These are phyloP conservation scores for Neogobius melanostomus DNA, from an alignment of 2,113 vertebrate species.

Conservation along the genomic window DNA sequence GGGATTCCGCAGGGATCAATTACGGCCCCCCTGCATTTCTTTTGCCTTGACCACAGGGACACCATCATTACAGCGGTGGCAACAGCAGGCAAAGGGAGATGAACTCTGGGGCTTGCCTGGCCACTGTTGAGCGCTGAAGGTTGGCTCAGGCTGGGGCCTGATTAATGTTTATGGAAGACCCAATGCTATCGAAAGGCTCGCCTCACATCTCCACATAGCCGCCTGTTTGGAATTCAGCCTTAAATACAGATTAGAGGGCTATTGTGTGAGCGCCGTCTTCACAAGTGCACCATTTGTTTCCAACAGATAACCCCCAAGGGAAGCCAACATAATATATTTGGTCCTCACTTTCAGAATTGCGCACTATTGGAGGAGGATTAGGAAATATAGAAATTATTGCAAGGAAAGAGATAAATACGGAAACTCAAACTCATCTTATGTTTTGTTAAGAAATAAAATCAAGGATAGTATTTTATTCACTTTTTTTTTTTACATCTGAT, in stretches of 20 bases:
- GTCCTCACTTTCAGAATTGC: not conserved
- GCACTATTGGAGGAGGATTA: not conserved
- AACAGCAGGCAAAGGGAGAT: conserved; percentile 43
- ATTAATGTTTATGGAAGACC: conserved; percentile 62
- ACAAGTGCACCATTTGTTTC: conserved; percentile 31
- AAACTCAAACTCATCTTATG: no score
- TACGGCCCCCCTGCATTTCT: conserved; percentile 37
- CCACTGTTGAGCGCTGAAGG: conserved; percentile 32
- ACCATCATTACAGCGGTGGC: conserved; percentile 60
- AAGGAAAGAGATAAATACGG: no score
- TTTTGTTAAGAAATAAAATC: no score
- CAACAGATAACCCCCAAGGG: not conserved
- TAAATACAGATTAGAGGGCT: conserved; percentile 24
- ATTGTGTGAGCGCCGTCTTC: conserved; percentile 12
- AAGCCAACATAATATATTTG: not conserved
- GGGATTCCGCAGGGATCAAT: conserved; percentile 54
- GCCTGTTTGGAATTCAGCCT: conserved; percentile 22
- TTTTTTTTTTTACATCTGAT: no score
- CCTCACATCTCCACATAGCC: not conserved
- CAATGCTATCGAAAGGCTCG: conserved; percentile 22
- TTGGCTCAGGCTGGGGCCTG: conserved; percentile 27
- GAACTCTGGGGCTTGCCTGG: conserved; percentile 46
- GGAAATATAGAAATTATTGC: not conserved
- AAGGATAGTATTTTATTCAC: no score
- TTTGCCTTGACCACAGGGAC: conserved; percentile 50